Conservation (phyloP, 2,888 invertebrate species). For the Perdita meconis region DNA sequence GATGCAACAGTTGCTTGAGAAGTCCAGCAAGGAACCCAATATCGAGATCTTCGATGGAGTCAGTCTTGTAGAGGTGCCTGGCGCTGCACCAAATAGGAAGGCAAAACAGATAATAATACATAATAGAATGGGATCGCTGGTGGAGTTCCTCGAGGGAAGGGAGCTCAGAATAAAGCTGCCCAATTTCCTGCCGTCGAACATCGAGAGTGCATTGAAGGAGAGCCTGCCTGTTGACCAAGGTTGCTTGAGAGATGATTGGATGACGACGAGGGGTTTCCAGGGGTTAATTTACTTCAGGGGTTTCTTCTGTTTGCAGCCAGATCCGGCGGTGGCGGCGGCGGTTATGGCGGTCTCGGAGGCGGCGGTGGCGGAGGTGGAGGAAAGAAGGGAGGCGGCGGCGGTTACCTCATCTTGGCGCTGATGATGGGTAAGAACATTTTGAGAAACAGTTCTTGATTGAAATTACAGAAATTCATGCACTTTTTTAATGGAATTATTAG, state of each 20-base stretch:
- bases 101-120: conserved; percentile 81
- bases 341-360: conserved; percentile 42
- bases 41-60: conserved; percentile 88
- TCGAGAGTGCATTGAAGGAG: conserved; percentile 86
- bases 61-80: conserved; percentile 87
- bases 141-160: conserved; percentile 89
- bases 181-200: conserved; percentile 88
- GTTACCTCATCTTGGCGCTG: conserved; percentile 87
- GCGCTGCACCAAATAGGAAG: conserved; percentile 84
- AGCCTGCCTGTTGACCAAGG: conserved; percentile 85
- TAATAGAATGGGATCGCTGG: conserved; percentile 86
- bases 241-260: conserved; percentile 65
- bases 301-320: conserved; percentile 37
- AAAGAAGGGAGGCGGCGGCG: conserved; percentile 85
- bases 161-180: conserved; percentile 90
- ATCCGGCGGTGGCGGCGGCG: conserved; percentile 32
- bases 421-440: conserved; percentile 88
- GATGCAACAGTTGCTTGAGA: conserved; percentile 86
- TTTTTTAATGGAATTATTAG: too few species aligned
- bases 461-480: too few species aligned
- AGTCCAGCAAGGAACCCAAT: conserved; percentile 85
- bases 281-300: neutral
- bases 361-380: conserved; percentile 85
- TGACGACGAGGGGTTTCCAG: neutral
- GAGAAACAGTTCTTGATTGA: neutral